These are phyloP conservation scores for Lycocerus yunnanus DNA, from an alignment of 2,888 invertebrate genomes.

Conservation along the genomic window DNA sequence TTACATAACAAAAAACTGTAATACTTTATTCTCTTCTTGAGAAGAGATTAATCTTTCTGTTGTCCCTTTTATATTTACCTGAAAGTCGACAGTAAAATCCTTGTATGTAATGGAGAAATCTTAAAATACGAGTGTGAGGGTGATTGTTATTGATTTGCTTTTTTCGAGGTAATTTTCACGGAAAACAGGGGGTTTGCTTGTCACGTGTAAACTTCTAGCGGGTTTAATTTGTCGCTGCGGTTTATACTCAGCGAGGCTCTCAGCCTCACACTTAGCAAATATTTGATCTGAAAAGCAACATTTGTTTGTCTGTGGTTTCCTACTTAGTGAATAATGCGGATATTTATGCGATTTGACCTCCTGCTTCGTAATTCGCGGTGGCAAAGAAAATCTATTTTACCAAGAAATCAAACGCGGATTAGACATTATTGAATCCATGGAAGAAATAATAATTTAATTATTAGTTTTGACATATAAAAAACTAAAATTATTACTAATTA, in stretches of 20 bases:
- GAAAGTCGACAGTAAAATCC: neutral
- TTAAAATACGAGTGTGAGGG: neutral
- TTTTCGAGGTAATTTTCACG: neutral
- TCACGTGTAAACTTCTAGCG: neutral
- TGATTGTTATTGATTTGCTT: neutral
- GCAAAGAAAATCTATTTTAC: too few species aligned
- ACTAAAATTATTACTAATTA: too few species aligned
- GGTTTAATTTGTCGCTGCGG: neutral
- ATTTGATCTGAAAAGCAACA: neutral
- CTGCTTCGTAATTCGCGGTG: too few species aligned
- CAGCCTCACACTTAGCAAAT: neutral
- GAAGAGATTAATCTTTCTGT: conserved; percentile 6
- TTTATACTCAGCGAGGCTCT: neutral
- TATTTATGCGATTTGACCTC: neutral
- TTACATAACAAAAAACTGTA: conserved; percentile 12
- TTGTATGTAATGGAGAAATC: neutral
- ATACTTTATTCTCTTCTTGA: conserved; percentile 8
- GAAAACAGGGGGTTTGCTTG: neutral
- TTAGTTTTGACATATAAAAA: too few species aligned
- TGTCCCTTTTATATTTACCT: conserved; percentile 5
- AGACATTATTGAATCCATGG: too few species aligned
- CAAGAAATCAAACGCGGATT: too few species aligned
- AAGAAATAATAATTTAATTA: too few species aligned
- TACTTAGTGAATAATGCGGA: neutral
- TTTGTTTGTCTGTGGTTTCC: neutral